phyloP scores from a whole-genome alignment of 35 echinoderm and acorn worm genomes.

The Diadema setosum region DNA sequence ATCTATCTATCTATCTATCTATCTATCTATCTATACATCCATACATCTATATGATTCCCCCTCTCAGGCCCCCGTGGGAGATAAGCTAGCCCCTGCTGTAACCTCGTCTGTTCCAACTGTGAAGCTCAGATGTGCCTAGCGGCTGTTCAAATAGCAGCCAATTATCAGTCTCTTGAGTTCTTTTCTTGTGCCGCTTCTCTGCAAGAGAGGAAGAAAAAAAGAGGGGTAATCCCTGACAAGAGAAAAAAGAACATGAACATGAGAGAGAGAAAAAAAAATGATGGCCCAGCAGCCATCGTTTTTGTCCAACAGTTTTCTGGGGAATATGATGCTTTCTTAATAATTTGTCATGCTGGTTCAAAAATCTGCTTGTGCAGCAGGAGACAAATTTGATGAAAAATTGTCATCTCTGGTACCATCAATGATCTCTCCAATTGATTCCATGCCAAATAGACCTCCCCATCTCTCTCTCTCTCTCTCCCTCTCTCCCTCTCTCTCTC shows the following conservation, averaged over 20 bases:
- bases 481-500: not conserved
- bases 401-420: not conserved
- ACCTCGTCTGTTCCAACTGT: not conserved
- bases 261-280: no score
- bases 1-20: not conserved
- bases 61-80: not conserved
- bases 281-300: no score
- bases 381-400: not conserved
- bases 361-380: not conserved
- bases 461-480: not conserved
- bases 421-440: not conserved
- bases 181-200: not conserved
- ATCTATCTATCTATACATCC: not conserved
- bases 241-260: no score
- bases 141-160: constrained; percentile 9
- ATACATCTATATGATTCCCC: no score
- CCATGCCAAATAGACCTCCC: not conserved
- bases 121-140: not conserved
- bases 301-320: not conserved
- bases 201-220: not conserved
- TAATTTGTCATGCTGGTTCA: not conserved
- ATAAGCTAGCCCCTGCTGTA: not conserved
- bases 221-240: not conserved
- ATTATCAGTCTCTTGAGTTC: not conserved
- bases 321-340: not conserved